These are phyloP conservation scores for Entelurus aequoreus DNA, from an alignment of 2,113 vertebrate species.

Conservation along the genomic window DNA sequence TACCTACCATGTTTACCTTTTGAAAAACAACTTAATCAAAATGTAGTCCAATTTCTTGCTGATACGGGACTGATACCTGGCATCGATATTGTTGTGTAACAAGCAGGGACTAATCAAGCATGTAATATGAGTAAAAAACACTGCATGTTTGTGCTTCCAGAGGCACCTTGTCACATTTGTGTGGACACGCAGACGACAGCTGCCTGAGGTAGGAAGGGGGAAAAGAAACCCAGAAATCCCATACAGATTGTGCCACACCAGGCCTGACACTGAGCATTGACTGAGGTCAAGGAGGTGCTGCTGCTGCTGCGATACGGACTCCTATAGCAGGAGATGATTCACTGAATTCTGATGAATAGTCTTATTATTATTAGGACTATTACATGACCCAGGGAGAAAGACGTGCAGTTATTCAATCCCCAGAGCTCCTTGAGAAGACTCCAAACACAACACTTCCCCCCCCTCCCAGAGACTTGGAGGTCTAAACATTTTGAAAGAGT, in stretches of 20 bases:
- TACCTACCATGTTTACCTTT: too few relatives aligned
- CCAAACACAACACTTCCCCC: too few relatives aligned
- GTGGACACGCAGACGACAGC: slow-evolving; percentile 37
- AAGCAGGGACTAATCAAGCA: not conserved
- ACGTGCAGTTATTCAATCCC: not conserved
- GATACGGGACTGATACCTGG: too few relatives aligned
- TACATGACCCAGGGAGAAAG: not conserved
- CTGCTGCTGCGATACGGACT: not conserved
- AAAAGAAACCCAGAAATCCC: slow-evolving; percentile 14
- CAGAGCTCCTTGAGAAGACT: too few relatives aligned
- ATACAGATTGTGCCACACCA: slow-evolving; percentile 16
- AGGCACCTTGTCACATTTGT: slow-evolving; percentile 17
- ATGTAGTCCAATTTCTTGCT: too few relatives aligned
- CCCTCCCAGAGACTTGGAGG: too few relatives aligned
- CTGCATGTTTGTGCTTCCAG: not conserved
- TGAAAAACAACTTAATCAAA: too few relatives aligned
- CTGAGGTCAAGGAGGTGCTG: slow-evolving; percentile 12
- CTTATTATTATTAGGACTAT: not conserved
- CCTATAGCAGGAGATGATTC: not conserved
- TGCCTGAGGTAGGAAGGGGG: slow-evolving; percentile 26
- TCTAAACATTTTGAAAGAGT: too few relatives aligned
- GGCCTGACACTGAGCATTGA: slow-evolving; percentile 10
- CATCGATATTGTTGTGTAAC: not conserved
- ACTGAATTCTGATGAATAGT: not conserved
- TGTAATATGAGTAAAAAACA: not conserved